phyloP scores from a whole-genome alignment of 2,888 invertebrate genomes.

The Lingula anatina region DNA sequence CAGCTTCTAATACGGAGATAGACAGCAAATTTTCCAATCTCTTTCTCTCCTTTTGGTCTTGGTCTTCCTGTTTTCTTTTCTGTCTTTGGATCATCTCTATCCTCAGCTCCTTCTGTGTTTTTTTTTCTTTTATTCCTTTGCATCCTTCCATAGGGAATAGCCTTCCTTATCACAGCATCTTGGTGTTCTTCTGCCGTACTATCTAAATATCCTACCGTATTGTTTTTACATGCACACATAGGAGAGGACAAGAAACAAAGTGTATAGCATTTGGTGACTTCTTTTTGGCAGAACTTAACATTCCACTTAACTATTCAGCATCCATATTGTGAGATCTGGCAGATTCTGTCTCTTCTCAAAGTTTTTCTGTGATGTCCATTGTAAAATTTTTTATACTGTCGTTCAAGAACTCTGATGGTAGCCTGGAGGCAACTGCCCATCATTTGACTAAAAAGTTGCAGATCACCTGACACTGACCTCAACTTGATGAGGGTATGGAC shows the following conservation, averaged over 20 bases:
- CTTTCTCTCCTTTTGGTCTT: slow-evolving; percentile 6
- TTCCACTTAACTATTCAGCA: slow-evolving; percentile 12
- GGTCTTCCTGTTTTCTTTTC: neutral
- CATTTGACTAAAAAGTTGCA: slow-evolving; percentile 1
- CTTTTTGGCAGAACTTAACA: slow-evolving; percentile 10
- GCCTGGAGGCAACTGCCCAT: neutral
- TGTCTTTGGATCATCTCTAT: neutral
- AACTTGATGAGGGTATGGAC: neutral
- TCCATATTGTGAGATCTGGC: slow-evolving; percentile 12
- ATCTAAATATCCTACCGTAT: slow-evolving; percentile 4
- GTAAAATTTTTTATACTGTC: slow-evolving; percentile 10
- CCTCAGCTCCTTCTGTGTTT: neutral
- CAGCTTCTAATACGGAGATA: neutral
- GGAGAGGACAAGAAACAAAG: slow-evolving; percentile 7
- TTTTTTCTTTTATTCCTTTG: slow-evolving; percentile 3
- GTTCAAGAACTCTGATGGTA: slow-evolving; percentile 5
- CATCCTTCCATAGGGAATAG: slow-evolving; percentile 1
- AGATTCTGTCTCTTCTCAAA: slow-evolving; percentile 8
- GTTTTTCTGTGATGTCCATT: slow-evolving; percentile 7
- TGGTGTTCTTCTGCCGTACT: neutral
- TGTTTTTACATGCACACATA: slow-evolving; percentile 8
- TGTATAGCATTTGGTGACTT: slow-evolving; percentile 8
- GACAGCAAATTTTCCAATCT: slow-evolving; percentile 5
- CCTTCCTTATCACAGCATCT: slow-evolving; percentile 1
- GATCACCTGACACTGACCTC: neutral